These are phyloP conservation scores for Apaloderma vittatum DNA, from an alignment of 2,113 vertebrate genomes.

Conservation along the genomic window DNA sequence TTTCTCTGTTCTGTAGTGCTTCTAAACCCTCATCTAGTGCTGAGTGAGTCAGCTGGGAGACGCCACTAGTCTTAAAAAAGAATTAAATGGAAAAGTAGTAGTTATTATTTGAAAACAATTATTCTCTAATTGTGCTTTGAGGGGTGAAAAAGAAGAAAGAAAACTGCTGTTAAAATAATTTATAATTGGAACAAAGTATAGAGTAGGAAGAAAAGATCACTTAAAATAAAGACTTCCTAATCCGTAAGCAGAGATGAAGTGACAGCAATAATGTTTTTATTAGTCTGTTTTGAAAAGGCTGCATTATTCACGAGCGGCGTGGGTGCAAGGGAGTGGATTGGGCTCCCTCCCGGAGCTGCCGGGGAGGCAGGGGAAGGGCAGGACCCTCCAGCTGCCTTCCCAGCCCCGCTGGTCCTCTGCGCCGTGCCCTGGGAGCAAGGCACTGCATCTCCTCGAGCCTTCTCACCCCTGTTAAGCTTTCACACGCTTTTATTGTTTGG, in stretches of 20 bases:
- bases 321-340: not conserved
- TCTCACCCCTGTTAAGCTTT: not conserved
- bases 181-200: slow-evolving; percentile 61
- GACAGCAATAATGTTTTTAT: slow-evolving; percentile 44
- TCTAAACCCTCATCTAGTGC: slow-evolving; percentile 63
- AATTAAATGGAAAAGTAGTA: slow-evolving; percentile 68
- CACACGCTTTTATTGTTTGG: not conserved
- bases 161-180: slow-evolving; percentile 72
- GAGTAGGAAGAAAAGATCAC: slow-evolving; percentile 30
- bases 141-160: not conserved
- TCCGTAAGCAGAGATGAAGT: slow-evolving; percentile 45
- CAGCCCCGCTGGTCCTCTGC: not conserved
- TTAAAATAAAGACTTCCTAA: slow-evolving; percentile 59
- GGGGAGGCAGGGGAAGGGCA: not conserved
- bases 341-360: not conserved
- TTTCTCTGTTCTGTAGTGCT: slow-evolving; percentile 67
- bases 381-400: not conserved
- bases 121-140: slow-evolving; percentile 72
- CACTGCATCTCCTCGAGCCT: not conserved
- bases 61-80: slow-evolving; percentile 56
- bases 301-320: not conserved
- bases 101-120: slow-evolving; percentile 78
- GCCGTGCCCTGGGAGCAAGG: not conserved
- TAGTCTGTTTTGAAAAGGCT: not conserved
- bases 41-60: slow-evolving; percentile 73